Conservation (phyloP, 92 coral and sea anemone genomes). For the Porites lobata region DNA sequence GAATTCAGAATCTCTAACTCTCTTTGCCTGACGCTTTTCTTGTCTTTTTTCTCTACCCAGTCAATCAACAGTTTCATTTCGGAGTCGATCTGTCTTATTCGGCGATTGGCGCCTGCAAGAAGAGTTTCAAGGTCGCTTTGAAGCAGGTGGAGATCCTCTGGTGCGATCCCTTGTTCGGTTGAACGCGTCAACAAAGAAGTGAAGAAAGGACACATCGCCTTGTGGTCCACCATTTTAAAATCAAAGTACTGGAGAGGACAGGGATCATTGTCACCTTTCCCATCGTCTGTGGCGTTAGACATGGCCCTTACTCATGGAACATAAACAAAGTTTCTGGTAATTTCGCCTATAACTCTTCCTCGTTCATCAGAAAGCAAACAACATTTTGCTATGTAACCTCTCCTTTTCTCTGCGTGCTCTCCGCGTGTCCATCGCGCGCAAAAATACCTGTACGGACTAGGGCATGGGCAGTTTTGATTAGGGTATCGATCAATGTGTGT, state of each 20-base stretch:
- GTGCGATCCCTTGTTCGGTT: slow-evolving; percentile 84
- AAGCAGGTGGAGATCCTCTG: slow-evolving; percentile 91
- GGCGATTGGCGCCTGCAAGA: slow-evolving; percentile 95
- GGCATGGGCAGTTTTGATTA: too few relatives aligned
- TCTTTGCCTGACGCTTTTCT: slow-evolving; percentile 95
- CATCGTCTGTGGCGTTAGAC: slow-evolving; percentile 69
- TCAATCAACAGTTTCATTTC: slow-evolving; percentile 95
- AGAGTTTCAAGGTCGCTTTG: slow-evolving; percentile 98
- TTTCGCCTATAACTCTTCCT: not conserved
- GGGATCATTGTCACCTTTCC: slow-evolving; percentile 92
- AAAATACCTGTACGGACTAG: too few relatives aligned
- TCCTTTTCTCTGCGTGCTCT: not conserved
- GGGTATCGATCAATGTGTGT: too few relatives aligned
- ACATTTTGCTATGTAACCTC: slow-evolving; percentile 21
- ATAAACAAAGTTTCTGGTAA: not conserved
- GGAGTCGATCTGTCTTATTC: slow-evolving; percentile 88
- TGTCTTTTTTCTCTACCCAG: slow-evolving; percentile 99
- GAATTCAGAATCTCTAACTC: slow-evolving; percentile 96
- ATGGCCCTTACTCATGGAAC: slow-evolving; percentile 1
- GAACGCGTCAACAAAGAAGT: slow-evolving; percentile 83
- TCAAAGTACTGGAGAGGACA: slow-evolving; percentile 96
- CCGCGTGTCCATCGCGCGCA: not conserved
- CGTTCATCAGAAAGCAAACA: not conserved
- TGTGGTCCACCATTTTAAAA: slow-evolving; percentile 92
- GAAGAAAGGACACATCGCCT: slow-evolving; percentile 94